phyloP scores from a whole-genome alignment of 1,140 invertebrate species.

The Sitobion miscanthi region DNA sequence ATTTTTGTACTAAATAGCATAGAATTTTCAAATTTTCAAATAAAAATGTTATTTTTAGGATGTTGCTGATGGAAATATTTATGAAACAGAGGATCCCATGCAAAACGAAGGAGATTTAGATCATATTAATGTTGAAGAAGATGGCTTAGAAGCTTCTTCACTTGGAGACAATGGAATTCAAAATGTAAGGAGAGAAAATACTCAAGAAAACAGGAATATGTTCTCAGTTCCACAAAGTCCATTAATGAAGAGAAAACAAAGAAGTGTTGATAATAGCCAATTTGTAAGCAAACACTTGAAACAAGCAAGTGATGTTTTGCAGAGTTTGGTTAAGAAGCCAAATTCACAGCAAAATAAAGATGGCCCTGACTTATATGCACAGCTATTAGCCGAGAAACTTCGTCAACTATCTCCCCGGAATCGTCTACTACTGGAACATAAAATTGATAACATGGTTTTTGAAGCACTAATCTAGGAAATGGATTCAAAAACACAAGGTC shows the following conservation, averaged over 20 bases:
- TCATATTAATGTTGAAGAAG: background rate
- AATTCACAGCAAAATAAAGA: constrained; percentile 24
- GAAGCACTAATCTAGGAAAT: constrained; percentile 8
- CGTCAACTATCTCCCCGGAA: constrained; percentile 3
- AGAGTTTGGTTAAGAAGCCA: background rate
- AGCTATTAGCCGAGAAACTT: constrained; percentile 57
- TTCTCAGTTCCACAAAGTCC: background rate
- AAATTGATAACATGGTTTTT: constrained; percentile 13
- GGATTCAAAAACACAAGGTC: background rate
- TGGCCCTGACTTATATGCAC: background rate
- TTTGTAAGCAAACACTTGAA: constrained; percentile 30
- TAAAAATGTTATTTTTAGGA: constrained; percentile 1
- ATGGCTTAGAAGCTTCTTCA: background rate
- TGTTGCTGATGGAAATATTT: background rate
- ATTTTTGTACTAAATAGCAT: background rate
- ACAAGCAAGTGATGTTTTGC: constrained; percentile 62
- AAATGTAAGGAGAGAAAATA: background rate
- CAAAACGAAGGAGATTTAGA: background rate
- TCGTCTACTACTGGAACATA: constrained; percentile 12
- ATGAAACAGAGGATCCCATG: background rate
- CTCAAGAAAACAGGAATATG: constrained; percentile 1
- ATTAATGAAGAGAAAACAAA: background rate
- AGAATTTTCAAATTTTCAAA: background rate
- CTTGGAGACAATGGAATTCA: background rate
- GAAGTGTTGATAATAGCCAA: constrained; percentile 5